Evolutionary conservation across 2,888 invertebrate genomes (phyloP).

Genomic region (Piscicola geometra): DNA sequence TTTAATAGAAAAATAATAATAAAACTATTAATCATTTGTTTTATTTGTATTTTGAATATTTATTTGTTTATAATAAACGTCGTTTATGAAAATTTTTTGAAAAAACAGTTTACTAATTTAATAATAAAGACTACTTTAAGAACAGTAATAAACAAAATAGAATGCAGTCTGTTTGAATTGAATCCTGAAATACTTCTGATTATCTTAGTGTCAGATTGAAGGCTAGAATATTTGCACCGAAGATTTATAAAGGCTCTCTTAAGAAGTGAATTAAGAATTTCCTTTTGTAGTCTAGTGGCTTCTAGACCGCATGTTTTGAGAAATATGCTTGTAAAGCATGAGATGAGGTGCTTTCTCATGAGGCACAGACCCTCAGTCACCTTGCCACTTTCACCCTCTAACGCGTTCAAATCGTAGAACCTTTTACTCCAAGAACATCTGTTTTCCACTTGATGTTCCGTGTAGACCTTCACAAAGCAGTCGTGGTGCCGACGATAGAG

Average conservation of each 20-base stretch:
- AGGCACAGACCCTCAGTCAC: neutral
- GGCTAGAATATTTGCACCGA: neutral
- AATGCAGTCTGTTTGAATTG: neutral
- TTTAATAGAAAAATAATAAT: neutral
- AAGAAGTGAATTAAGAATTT: neutral
- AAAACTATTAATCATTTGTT: neutral
- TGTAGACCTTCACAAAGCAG: slow-evolving; percentile 14
- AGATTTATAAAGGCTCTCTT: neutral
- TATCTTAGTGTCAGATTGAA: neutral
- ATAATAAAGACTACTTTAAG: neutral
- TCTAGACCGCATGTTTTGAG: neutral
- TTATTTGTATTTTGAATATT: neutral
- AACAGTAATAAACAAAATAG: neutral
- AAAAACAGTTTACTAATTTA: too few species aligned
- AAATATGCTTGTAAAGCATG: neutral
- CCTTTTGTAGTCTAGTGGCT: neutral
- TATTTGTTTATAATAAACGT: neutral
- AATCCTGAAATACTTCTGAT: neutral
- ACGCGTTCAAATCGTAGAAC: neutral
- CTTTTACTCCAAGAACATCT: neutral
- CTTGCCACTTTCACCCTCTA: neutral
- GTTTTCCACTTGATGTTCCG: neutral
- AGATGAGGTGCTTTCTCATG: neutral
- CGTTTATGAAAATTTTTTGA: neutral
- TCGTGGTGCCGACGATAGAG: slow-evolving; percentile 7